A percentile compares a stretch with the other conserved stretches of the same genome.
These are phyloP conservation scores for Dione vanillae DNA, from an alignment of 2,888 invertebrate species.

Conservation along the genomic window DNA sequence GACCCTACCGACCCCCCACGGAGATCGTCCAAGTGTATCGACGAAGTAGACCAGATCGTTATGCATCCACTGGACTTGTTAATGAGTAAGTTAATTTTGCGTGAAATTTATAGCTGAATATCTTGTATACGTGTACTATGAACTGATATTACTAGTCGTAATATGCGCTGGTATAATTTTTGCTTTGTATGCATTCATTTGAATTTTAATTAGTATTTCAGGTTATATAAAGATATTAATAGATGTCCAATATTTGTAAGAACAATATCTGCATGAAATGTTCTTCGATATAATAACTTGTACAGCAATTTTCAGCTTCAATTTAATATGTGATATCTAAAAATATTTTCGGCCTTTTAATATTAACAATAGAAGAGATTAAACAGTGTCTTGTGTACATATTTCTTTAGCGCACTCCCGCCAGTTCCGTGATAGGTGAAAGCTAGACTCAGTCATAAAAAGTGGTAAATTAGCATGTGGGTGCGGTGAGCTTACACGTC, in stretches of 20 bases:
- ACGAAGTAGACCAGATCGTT: constrained; percentile 89
- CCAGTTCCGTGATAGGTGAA: constrained; percentile 50
- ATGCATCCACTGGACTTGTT: constrained; percentile 91
- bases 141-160: not conserved
- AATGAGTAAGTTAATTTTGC: constrained; percentile 88
- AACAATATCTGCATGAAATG: too few species aligned
- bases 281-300: too few species aligned
- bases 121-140: not conserved
- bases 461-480: constrained; percentile 26
- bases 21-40: constrained; percentile 92
- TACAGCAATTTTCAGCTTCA: too few species aligned
- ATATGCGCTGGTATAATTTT: not conserved
- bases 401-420: constrained; percentile 39
- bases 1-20: constrained; percentile 92
- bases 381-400: constrained; percentile 27
- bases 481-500: constrained; percentile 16
- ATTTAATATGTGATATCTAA: too few species aligned
- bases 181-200: not conserved
- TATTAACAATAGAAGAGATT: not conserved
- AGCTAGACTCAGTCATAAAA: constrained; percentile 37
- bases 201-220: not conserved
- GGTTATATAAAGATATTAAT: not conserved
- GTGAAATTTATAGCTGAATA: constrained; percentile 9
- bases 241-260: too few species aligned
- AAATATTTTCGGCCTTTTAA: not conserved